These are phyloP conservation scores for Haliaeetus leucogaster DNA, from an alignment of 2,113 vertebrate species.

Conservation along the genomic window DNA sequence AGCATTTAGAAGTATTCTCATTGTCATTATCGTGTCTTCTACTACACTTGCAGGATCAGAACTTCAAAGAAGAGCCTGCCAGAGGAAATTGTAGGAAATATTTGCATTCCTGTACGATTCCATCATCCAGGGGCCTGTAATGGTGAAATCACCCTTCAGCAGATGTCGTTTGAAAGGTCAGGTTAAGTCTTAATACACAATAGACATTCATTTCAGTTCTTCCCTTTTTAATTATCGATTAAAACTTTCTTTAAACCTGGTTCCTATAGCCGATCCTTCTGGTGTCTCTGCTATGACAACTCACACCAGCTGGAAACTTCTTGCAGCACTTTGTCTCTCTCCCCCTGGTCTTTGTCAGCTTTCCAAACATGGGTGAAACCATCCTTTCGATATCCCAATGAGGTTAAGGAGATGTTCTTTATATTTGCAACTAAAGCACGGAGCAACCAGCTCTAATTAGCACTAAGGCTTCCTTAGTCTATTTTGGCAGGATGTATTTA, in stretches of 20 bases:
- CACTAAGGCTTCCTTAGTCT: not conserved
- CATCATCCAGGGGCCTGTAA: slow-evolving; percentile 29
- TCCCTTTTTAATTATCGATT: not conserved
- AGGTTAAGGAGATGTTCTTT: not conserved
- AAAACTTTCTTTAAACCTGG: not conserved
- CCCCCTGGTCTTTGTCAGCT: not conserved
- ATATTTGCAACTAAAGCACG: not conserved
- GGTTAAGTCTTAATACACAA: not conserved
- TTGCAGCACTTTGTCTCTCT: not conserved
- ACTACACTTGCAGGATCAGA: not conserved
- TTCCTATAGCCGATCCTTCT: not conserved
- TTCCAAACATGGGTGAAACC: not conserved
- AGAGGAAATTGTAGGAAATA: slow-evolving; percentile 52
- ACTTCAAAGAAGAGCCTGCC: slow-evolving; percentile 43
- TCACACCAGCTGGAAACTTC: not conserved
- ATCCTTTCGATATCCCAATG: not conserved
- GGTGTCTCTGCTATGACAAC: not conserved
- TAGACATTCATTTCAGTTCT: not conserved
- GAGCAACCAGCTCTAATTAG: not conserved
- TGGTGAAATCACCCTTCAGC: slow-evolving; percentile 8
- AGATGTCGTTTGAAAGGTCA: slow-evolving; percentile 35
- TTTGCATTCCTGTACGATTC: slow-evolving; percentile 48
- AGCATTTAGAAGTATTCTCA: not conserved
- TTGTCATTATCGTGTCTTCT: not conserved
- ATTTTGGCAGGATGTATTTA: slow-evolving; percentile 2